Base-by-base conservation (phyloP, 2,113 vertebrate genomes). In the Pangasianodon hypophthalmus region DNA sequence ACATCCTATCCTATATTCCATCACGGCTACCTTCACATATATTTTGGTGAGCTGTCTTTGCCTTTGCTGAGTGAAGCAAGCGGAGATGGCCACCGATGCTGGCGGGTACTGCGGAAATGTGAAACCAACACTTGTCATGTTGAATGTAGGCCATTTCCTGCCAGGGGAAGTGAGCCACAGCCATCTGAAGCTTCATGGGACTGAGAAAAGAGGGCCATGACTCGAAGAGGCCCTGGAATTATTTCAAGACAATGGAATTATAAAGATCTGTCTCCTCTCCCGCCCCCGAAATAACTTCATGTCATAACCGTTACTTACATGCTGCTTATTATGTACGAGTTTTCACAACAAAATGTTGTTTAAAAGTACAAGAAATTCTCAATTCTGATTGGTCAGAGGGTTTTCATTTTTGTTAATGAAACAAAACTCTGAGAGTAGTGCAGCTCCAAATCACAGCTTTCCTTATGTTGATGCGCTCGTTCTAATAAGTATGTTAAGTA, bases 91-190 rank as follows among this genome's bases (percentile, higher is more conserved):
- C 81, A 9, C 56, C 48, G 87, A 71, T 62, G 82, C 87, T 92
- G 91, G 91, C 91, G 79, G 82, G 85, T 56, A 67, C 48, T 41
- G 90, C 50, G 90, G 89, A 92, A 91, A 92, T 77, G 90, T 92
- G 90, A 92, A 92, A 90, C 91, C 90, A 83, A 89, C 91, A 92
- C 90, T 89, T 92, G 91, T 91, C 91, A 88, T 37, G 69, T 88
- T 90, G 90, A 92, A 90, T 92, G 91, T 89, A 86, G 88, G 86
- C 86, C 89, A 91, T 77, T 91, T 93, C 92, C 91, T 91, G 90
- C 89, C 90, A 85, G 79, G 86, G 87, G 90, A 92, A 87, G 56
- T 75, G 58, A 62, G 67, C 84, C 84, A 71, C 87, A 91, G 88
- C 86, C 90, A 88, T 84, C 77, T 91, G 60, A 75, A 54, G 71